phyloP scores from a whole-genome alignment of 2,888 invertebrate species.

The Hymenopus coronatus region DNA sequence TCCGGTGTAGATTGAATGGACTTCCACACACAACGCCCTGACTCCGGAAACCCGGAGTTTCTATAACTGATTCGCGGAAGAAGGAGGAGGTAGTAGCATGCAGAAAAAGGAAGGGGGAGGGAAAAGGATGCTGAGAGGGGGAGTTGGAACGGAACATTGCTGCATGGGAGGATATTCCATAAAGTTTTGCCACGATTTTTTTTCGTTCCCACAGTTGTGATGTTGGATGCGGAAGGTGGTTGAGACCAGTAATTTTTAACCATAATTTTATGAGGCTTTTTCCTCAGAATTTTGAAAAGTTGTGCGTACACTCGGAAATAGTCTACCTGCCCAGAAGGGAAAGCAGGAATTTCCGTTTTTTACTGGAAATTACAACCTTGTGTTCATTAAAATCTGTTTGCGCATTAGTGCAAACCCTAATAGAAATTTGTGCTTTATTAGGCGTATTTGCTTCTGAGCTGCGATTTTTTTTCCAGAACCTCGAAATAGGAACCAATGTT shows the following conservation, averaged over 20 bases:
- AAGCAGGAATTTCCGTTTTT: not conserved
- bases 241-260: conserved; percentile 4
- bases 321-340: not conserved
- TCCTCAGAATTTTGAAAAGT: not conserved
- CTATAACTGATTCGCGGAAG: conserved; percentile 9
- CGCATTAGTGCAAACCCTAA: not conserved
- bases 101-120: not conserved
- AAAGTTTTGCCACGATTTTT: not conserved
- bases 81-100: not conserved
- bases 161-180: not conserved
- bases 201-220: not conserved
- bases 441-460: not conserved
- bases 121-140: not conserved
- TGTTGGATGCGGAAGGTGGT: not conserved
- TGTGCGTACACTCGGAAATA: not conserved
- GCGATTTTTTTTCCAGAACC: not conserved
- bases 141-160: not conserved
- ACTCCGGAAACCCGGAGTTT: conserved; percentile 18
- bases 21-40: conserved; percentile 13
- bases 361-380: not conserved
- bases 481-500: too few relatives aligned
- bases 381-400: not conserved
- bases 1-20: conserved; percentile 25
- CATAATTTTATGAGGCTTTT: conserved; percentile 2
- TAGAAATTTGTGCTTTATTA: not conserved